Percentiles rank a stretch among this genome's conserved stretches.
phyloP scores from a whole-genome alignment of 2,888 invertebrate genomes.

The Morpho helenor region DNA sequence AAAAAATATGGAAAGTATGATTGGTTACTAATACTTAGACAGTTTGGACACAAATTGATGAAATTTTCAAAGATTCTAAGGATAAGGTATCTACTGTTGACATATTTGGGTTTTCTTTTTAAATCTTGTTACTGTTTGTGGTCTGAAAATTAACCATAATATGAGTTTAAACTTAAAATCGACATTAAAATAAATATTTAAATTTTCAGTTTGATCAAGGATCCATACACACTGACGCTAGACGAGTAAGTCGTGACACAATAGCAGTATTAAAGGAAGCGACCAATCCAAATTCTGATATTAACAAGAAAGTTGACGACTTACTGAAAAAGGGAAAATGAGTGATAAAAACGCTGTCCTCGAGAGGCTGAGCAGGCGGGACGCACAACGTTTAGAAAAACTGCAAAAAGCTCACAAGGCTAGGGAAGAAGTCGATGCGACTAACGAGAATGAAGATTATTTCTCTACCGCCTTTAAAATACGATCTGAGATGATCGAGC shows the following conservation, averaged over 20 bases:
- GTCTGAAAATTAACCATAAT: too few relatives aligned
- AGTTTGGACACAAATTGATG: too few relatives aligned
- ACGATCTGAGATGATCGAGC: constrained; percentile 82
- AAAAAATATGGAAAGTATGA: too few relatives aligned
- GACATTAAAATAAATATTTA: neutral
- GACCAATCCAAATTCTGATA: constrained; percentile 57
- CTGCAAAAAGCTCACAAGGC: constrained; percentile 82
- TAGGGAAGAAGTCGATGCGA: constrained; percentile 80
- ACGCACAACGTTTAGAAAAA: constrained; percentile 82
- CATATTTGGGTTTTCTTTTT: too few relatives aligned
- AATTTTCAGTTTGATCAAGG: constrained; percentile 45
- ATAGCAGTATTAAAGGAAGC: constrained; percentile 69
- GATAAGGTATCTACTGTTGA: too few relatives aligned
- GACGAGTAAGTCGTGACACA: constrained; percentile 46
- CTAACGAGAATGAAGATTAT: constrained; percentile 83
- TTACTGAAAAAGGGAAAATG: constrained; percentile 67
- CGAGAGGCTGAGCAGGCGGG: constrained; percentile 75
- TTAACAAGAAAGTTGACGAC: constrained; percentile 69
- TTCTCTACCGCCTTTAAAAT: constrained; percentile 85
- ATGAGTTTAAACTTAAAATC: too few relatives aligned
- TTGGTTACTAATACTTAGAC: too few relatives aligned
- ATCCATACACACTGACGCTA: constrained; percentile 47
- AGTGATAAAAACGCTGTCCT: constrained; percentile 64
- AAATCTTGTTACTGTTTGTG: too few relatives aligned
- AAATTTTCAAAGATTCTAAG: too few relatives aligned